A percentile compares a stretch with the other conserved stretches of the same genome.
Conservation (phyloP, 2,888 invertebrate species). For the Ophioninae sp. region DNA sequence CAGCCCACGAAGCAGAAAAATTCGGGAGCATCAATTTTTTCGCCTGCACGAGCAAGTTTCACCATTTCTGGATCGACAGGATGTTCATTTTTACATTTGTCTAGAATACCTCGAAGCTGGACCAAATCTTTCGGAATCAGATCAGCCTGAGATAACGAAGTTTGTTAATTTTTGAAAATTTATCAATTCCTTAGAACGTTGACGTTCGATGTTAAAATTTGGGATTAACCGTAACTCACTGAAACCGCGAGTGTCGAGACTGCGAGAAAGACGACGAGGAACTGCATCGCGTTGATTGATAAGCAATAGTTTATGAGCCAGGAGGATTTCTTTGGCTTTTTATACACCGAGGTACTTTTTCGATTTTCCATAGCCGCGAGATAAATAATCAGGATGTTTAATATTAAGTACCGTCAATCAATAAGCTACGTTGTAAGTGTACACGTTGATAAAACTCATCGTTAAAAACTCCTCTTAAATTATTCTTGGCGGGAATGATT, state of each 20-base stretch:
- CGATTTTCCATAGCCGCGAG: constrained; percentile 3
- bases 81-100: constrained; percentile 34
- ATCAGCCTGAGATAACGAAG: constrained; percentile 28
- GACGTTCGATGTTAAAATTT: neutral
- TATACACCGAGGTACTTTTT: neutral
- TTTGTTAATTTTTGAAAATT: neutral
- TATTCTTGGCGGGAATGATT: neutral
- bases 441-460: neutral
- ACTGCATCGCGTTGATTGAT: constrained; percentile 36
- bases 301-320: neutral
- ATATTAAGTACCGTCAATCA: constrained; percentile 7
- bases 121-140: constrained; percentile 51
- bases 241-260: constrained; percentile 47
- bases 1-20: constrained; percentile 62
- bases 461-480: neutral
- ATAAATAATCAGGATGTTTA: constrained; percentile 12
- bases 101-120: constrained; percentile 35
- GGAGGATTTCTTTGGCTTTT: constrained; percentile 2
- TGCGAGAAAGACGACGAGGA: constrained; percentile 42
- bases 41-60: constrained; percentile 49
- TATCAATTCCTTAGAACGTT: neutral
- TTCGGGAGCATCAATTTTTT: constrained; percentile 55
- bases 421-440: neutral
- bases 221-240: constrained; percentile 29
- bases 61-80: constrained; percentile 44